Conservation (phyloP, 2,888 invertebrate genomes). For the Thumatha senex region DNA sequence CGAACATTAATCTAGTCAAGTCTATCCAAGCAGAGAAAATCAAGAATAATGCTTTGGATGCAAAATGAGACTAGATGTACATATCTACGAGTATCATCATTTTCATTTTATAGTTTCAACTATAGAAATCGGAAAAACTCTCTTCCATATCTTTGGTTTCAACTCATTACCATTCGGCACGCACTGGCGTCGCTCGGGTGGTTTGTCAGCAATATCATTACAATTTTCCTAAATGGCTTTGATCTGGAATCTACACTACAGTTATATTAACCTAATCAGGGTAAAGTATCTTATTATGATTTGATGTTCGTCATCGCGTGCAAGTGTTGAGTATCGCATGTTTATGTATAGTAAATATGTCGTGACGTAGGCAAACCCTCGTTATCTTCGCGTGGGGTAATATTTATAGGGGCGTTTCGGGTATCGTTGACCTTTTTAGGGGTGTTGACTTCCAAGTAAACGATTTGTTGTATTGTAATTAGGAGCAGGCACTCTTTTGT, state of each 20-base stretch:
- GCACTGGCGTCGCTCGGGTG: no score
- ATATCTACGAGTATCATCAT: no score
- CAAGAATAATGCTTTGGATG: no score
- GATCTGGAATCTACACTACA: neutral
- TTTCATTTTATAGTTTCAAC: no score
- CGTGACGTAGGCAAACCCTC: conserved; percentile 45
- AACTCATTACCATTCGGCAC: no score
- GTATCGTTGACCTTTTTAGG: conserved; percentile 52
- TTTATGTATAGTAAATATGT: conserved; percentile 62
- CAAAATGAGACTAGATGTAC: no score
- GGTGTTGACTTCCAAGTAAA: conserved; percentile 35
- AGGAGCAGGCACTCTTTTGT: neutral
- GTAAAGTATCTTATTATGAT: conserved; percentile 39
- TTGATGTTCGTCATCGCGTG: conserved; percentile 39
- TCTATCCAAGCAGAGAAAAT: no score
- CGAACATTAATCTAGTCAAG: no score
- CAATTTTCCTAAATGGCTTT: neutral
- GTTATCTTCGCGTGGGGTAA: conserved; percentile 46
- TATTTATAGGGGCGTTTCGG: conserved; percentile 50
- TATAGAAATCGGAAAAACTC: no score
- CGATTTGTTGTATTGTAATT: conserved; percentile 21
- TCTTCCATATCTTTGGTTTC: no score
- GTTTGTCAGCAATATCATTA: no score
- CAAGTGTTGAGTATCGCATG: conserved; percentile 57
- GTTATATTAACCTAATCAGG: conserved; percentile 30